Base-by-base conservation (phyloP, 2,888 invertebrate species). In the Dryobotodes eremita region DNA sequence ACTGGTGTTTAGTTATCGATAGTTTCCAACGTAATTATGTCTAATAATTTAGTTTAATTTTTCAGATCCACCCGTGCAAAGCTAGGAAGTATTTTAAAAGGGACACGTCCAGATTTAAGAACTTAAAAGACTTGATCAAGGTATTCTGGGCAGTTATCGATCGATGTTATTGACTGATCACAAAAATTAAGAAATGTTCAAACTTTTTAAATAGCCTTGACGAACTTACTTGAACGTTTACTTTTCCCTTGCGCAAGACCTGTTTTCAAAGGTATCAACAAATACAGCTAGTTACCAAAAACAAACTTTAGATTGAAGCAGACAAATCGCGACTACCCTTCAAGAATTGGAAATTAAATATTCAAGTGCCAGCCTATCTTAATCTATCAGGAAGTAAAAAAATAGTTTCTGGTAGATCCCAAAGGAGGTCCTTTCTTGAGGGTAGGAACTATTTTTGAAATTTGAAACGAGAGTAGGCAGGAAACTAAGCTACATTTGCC, bases 301-400 rank as follows among this genome's bases (percentile, higher is more conserved):
- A 79, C 26, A 77, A 65, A 26, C 1, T 5, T 23, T 70, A 76
- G 13, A 36, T 20, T 20, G 46, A 26, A 50, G 20, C 5, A 42
- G 42, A 77, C n/a, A 65, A 85, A 71, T 82, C 26, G 50, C 36
- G 55, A 73, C 61, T 70, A 73, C 72, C 72, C 65, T 73, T 46
- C 42, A 26, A 13, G 57, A 86, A 82, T 84, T 75, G 64, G 57
- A 82, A 83, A 83, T 86, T 79, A 86, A 86, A 83, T 79, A 84
- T 84, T 82, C 15, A 84, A 64, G 2, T 55, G n/a, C 8, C 20
- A 73, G 26, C 71, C 55, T 61, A 31, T 69, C 59, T 55, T 66
- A 69, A 83, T 79, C n/a, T 78, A 71, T 84, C 75, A 84, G 46
- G 64, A 75, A 59, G 75, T 70, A 75, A 62, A 72, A n/a, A 23